Percentiles rank a stretch among this genome's conserved stretches.
Conservation (phyloP, 2,113 vertebrate genomes). For the Stigmatopora argus region DNA sequence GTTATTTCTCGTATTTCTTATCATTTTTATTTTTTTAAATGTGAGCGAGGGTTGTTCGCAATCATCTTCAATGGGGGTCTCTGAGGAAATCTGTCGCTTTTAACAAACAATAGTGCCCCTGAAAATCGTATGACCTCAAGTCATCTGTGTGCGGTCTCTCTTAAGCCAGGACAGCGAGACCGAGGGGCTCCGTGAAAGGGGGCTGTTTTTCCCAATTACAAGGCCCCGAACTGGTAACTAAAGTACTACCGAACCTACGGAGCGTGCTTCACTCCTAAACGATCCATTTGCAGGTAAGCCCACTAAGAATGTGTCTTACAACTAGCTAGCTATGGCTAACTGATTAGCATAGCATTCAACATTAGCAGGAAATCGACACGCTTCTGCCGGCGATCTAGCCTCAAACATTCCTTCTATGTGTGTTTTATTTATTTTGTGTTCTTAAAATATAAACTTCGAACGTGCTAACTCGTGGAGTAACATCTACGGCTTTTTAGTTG, state of each 20-base stretch:
- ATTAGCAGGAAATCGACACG: constrained; percentile 7
- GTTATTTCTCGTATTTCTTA: background rate
- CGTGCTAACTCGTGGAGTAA: background rate
- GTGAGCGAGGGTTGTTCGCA: background rate
- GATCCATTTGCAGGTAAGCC: constrained; percentile 48
- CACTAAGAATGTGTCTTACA: constrained; percentile 3
- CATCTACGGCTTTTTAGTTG: background rate
- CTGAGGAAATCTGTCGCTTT: constrained; percentile 48
- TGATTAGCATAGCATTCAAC: constrained; percentile 34
- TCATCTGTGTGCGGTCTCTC: constrained; percentile 15
- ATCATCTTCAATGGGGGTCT: constrained; percentile 46
- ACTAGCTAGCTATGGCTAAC: constrained; percentile 28
- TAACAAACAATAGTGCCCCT: constrained; percentile 58
- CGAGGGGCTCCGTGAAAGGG: background rate
- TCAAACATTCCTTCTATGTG: background rate
- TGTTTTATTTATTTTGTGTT: background rate
- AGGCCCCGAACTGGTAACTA: background rate
- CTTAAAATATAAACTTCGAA: background rate
- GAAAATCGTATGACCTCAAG: constrained; percentile 24
- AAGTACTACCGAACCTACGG: constrained; percentile 1
- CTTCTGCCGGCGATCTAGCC: background rate
- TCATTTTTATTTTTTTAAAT: background rate
- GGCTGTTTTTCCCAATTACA: background rate
- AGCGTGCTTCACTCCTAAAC: constrained; percentile 1
- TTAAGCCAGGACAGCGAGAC: background rate